Evolutionary conservation across 2,888 invertebrate genomes (phyloP), one percentile per base, ranked within the genome.

Genomic region (Mycalesis mineus): DNA sequence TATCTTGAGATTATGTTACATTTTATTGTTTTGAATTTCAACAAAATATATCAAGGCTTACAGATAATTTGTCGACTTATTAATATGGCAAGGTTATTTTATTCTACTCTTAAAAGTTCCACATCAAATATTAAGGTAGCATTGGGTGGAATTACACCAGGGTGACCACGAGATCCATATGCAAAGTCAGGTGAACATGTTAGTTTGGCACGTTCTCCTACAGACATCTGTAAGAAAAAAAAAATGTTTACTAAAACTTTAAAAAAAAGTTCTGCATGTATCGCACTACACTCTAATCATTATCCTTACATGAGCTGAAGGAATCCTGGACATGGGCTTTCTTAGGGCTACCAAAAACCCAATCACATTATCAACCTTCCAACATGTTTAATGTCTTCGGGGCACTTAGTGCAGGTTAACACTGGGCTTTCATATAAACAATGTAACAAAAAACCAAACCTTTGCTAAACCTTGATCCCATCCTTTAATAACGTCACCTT

Each of bases 401-500:
- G n/a, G n/a, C n/a, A n/a, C n/a, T n/a, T n/a, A n/a, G n/a, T n/a
- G n/a, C n/a, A n/a, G n/a, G n/a, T n/a, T n/a, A n/a, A n/a, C n/a
- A n/a, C n/a, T n/a, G n/a, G n/a, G n/a, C n/a, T n/a, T n/a, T n/a
- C n/a, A n/a, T 14, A 28, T 9, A 29, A 36, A 9, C 17, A 13
- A 15, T 11, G 5, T 22, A 5, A 37, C 42, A 39, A n/a, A n/a
- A 53, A 29, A 17, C 15, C 64, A 79, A 82, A 95, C 95, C 91
- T 95, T 95, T 61, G 96, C 95, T 62, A 98, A 94, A 63, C 98
- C 98, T 83, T 97, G 95, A 80, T 99, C 98, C 98, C 98, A 98
- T 28, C 97, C 98, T 83, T 95, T 96, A 74, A 99, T 99, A n/a
- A 99, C 98, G 84, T 99, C 97, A 29, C 98, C 98, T 78, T 93